Base-by-base conservation (phyloP, 2,888 invertebrate genomes). In the Thera britannica region DNA sequence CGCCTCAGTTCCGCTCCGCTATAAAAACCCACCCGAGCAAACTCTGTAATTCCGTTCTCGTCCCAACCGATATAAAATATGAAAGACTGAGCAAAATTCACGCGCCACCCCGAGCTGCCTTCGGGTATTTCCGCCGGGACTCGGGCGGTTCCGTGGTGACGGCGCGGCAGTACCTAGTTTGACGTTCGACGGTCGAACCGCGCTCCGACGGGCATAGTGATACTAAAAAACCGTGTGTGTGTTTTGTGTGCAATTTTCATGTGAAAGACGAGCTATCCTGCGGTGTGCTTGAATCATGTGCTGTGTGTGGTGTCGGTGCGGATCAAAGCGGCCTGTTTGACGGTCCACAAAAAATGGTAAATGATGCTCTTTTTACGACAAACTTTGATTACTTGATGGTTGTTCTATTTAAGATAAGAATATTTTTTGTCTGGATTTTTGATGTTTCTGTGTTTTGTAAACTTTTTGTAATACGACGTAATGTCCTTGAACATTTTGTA, bases 21-120 rank as follows among this genome's bases (percentile, higher is more conserved):
- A 89, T 91, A 93, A 92, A 92, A 93, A 92, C 88, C 88, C 83
- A 90, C 85, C 90, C 85, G 84, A 90, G 89, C 90, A 90, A 90
- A 91, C 90, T 92, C 89, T 82, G 92, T 91, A 92, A 92, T 90
- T 89, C 89, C 88, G 87, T 85, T 84, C 72, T 78, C 86, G 86
- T 86, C 87, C 89, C 89, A 78, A 86, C 87, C 90, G 88, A 89
- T 92, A 92, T 93, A 92, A 93, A 93, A 93, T 93, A 92, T 93
- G 93, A 93, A 93, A 92, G 90, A 89, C 90, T 87, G 92, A 85
- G 89, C 91, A 79, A 87, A 92, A 88, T 89, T 89, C 86, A 82
- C 86, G 83, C 82, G 59, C 58, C 65, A 79, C 82, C 85, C 85
- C 83, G 78, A 85, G 83, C 83, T 7, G 60, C 70, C 69, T 68